These are phyloP conservation scores for Melanotaenia boesemani DNA, from an alignment of 2,797 vertebrate species.

Conservation along the genomic window DNA sequence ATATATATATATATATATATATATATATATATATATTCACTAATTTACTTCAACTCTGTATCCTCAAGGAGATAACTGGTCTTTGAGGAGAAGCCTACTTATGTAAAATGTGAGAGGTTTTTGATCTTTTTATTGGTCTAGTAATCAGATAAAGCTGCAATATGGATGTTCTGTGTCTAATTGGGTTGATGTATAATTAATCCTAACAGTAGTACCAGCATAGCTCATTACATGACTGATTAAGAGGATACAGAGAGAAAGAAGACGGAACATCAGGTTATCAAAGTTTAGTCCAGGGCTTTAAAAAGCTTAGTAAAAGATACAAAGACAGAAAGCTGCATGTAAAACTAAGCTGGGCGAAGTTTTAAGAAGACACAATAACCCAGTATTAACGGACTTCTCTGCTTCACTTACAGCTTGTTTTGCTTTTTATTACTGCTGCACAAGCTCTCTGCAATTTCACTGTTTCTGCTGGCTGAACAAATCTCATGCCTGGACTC, in stretches of 20 bases:
- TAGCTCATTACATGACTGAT: constrained; percentile 68
- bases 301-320: constrained; percentile 38
- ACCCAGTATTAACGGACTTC: constrained; percentile 35
- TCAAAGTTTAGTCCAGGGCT: constrained; percentile 32
- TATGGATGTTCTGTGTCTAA: constrained; percentile 62
- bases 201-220: constrained; percentile 45
- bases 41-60: constrained; percentile 57
- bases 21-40: constrained; percentile 1
- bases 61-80: constrained; percentile 58
- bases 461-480: constrained; percentile 47
- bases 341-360: constrained; percentile 10
- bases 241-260: constrained; percentile 46
- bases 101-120: constrained; percentile 47
- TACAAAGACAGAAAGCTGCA: constrained; percentile 20
- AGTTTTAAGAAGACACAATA: constrained; percentile 30
- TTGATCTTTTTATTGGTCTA: constrained; percentile 55
- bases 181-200: constrained; percentile 71
- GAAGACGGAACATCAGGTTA: constrained; percentile 42
- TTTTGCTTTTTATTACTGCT: constrained; percentile 42
- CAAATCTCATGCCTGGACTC: constrained; percentile 50
- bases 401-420: constrained; percentile 38
- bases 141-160: constrained; percentile 64
- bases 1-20: too few relatives aligned
- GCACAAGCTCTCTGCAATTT: constrained; percentile 15
- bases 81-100: constrained; percentile 38